Percentiles rank a stretch among this genome's conserved stretches.
phyloP scores from a whole-genome alignment of 1,140 invertebrate genomes.

The Andrena cerasifolii region DNA sequence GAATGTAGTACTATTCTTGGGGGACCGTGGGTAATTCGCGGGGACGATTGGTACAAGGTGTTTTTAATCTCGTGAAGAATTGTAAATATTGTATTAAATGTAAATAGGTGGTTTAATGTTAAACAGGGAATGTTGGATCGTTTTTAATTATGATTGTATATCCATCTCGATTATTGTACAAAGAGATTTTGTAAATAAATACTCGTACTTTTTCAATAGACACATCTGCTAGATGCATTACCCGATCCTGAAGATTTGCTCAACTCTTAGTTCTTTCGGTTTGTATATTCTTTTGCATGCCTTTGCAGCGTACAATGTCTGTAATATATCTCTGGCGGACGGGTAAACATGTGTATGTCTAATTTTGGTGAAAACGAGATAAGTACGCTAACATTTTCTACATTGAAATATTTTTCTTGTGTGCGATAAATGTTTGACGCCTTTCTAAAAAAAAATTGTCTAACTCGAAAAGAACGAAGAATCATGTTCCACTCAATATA shows the following conservation, averaged over 20 bases:
- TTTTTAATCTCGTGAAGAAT: not conserved
- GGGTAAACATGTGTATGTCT: no score
- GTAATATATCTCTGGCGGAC: not conserved
- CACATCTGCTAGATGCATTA: constrained; percentile 19
- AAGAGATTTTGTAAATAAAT: constrained; percentile 29
- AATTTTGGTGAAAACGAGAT: no score
- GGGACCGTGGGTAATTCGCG: not conserved
- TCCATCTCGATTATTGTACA: constrained; percentile 4
- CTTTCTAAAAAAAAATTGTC: no score
- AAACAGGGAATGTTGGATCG: not conserved
- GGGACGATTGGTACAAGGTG: not conserved
- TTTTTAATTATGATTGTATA: constrained; percentile 10
- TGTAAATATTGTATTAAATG: constrained; percentile 44
- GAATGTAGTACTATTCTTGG: not conserved
- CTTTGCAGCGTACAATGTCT: not conserved
- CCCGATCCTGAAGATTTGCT: constrained; percentile 26
- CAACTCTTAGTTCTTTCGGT: not conserved
- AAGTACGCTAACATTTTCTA: no score
- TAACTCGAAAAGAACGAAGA: no score
- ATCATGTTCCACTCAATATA: no score
- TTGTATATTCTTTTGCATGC: constrained; percentile 6
- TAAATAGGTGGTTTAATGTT: constrained; percentile 29
- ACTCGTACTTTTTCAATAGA: constrained; percentile 27
- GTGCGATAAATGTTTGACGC: no score
- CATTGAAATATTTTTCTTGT: no score